phyloP scores from a whole-genome alignment of 2,113 vertebrate species.

The Psilopsiagon aurifrons region DNA sequence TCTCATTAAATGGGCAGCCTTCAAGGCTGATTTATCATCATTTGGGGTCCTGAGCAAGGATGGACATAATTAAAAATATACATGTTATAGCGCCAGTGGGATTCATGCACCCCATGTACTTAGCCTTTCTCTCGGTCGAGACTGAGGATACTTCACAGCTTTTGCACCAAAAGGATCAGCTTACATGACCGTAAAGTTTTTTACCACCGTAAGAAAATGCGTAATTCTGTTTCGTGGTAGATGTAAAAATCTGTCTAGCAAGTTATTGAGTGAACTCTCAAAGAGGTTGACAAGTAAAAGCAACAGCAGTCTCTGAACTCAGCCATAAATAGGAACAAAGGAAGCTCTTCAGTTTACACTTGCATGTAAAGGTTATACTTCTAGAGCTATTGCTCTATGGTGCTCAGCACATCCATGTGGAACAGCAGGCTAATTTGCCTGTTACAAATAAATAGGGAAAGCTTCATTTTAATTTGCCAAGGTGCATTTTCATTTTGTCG shows the following conservation, averaged over 20 bases:
- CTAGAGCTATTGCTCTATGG: not conserved
- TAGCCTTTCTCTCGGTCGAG: not conserved
- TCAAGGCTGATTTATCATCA: not conserved
- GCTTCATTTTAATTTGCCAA: not conserved
- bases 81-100: not conserved
- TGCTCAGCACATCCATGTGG: not conserved
- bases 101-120: not conserved
- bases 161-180: not conserved
- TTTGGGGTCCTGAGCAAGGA: not conserved
- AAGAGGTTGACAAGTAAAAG: not conserved
- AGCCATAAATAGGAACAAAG: slow-evolving; percentile 5
- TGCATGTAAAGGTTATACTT: not conserved
- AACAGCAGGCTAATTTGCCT: not conserved
- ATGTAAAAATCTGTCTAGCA: not conserved
- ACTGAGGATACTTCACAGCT: not conserved
- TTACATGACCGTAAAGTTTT: not conserved
- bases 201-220: not conserved
- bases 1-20: not conserved
- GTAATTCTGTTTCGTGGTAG: not conserved
- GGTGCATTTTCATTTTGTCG: not conserved
- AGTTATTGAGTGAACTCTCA: not conserved
- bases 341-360: not conserved
- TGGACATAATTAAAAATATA: not conserved
- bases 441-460: not conserved
- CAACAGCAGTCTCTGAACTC: not conserved